Evolutionary conservation across 1,140 invertebrate genomes (phyloP), one percentile per base, ranked within the genome.

Genomic region (Leptestheria dahalacensis): DNA sequence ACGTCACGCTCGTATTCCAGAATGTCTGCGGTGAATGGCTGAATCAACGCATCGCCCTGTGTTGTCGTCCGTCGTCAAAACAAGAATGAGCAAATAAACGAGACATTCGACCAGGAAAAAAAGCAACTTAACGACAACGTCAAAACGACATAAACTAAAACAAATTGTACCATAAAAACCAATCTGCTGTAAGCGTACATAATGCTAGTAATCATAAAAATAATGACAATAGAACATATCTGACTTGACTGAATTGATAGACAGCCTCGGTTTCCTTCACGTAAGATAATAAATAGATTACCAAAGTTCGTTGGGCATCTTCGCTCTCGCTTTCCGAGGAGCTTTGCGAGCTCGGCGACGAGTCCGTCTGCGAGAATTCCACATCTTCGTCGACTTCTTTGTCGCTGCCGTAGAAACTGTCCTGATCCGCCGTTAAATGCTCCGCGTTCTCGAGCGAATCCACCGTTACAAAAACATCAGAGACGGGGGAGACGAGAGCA

Each of bases 341-440:
- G 1, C 47, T 49, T 28, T 47, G 50, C 10, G 25, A 52, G 24
- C 21, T 18, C 12, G 48, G 49, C 23, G 47, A 50, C n/a, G 58
- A 60, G 4, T 60, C 58, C 10, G 58, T 60, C 18, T 57, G 53
- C 24, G 82, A 84, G 71, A 86, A 86, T 53, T 83, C 80, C 48
- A 83, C 71, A 54, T 78, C 74, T 61, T 84, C 81, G 58, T 80
- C 78, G 29, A 75, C 77, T 63, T 81, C 80, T 68, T 80, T 82
- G 59, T 83, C 79, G 64, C 76, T 77, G 41, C 77, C 78, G 69
- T 78, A 80, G 71, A 79, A 82, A 70, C 77, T 82, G 66, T 79
- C 77, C 63, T 71, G 72, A 64, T 75, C 74, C 57, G 73, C 74
- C 18, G 11, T 57, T 49, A 21, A 49, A 33, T 46, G 12, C 48